Evolutionary conservation across 2,113 vertebrate species (phyloP).

Genomic region (Aphyosemion australe): DNA sequence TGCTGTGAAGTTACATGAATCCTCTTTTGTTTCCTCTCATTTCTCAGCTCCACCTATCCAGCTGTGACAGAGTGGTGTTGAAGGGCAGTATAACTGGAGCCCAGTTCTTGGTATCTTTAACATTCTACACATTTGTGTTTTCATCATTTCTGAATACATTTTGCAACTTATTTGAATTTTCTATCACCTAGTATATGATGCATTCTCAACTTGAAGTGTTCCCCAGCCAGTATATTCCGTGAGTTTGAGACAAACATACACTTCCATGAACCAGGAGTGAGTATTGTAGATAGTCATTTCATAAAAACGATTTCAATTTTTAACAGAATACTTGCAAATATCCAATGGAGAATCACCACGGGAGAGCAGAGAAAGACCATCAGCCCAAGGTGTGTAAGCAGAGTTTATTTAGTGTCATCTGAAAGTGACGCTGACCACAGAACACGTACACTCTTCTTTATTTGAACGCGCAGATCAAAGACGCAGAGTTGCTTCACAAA

Average conservation of each 20-base stretch:
- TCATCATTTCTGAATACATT: neutral
- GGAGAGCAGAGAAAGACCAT: conserved; percentile 21
- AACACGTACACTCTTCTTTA: neutral
- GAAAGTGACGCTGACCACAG: neutral
- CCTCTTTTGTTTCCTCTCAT: neutral
- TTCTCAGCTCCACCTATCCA: conserved; percentile 48
- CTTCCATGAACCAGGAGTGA: neutral
- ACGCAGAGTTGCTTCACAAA: neutral
- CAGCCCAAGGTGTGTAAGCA: conserved; percentile 23
- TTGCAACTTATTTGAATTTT: neutral
- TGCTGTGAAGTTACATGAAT: too few relatives aligned
- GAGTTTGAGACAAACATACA: conserved; percentile 17
- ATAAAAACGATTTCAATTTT: neutral
- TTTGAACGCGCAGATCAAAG: conserved; percentile 23
- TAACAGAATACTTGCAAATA: conserved; percentile 36
- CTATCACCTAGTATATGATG: conserved; percentile 42
- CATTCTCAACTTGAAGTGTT: conserved; percentile 45
- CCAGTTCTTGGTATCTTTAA: conserved; percentile 45
- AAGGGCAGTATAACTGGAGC: conserved; percentile 43
- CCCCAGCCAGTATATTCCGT: conserved; percentile 47
- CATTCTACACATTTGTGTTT: neutral
- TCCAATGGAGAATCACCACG: conserved; percentile 54
- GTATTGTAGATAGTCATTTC: neutral
- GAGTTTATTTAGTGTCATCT: neutral
- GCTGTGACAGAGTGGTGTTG: conserved; percentile 51